Evolutionary conservation across 2,113 vertebrate species (phyloP).

Genomic region (Colistium nudipinnis): DNA sequence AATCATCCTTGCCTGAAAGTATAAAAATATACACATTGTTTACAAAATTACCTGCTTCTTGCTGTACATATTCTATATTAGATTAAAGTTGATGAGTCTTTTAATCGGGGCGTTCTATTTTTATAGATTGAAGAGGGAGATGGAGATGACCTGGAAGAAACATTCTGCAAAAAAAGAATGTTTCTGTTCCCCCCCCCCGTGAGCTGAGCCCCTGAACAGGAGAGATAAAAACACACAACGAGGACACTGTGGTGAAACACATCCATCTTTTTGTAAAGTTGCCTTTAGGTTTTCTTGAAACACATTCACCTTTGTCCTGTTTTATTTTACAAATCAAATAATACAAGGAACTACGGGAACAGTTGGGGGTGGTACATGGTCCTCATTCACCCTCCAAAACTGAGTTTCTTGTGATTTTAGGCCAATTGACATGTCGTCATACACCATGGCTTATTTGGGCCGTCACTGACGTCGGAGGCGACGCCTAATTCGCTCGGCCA

Average conservation of each 20-base stretch:
- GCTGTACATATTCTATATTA: slow-evolving; percentile 59
- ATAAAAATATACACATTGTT: slow-evolving; percentile 80
- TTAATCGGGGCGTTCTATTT: background rate
- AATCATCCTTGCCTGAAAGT: slow-evolving; percentile 34
- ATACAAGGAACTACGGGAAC: slow-evolving; percentile 53
- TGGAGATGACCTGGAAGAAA: slow-evolving; percentile 32
- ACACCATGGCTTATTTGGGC: slow-evolving; percentile 7
- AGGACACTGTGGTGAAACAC: slow-evolving; percentile 45
- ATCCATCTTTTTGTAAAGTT: slow-evolving; percentile 61
- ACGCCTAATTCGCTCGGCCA: background rate
- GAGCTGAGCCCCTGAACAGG: slow-evolving; percentile 11
- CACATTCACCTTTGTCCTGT: slow-evolving; percentile 63
- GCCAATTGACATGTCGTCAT: slow-evolving; percentile 4
- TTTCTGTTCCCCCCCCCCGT: background rate
- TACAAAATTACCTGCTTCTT: slow-evolving; percentile 69
- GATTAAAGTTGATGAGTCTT: slow-evolving; percentile 1
- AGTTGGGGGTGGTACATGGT: background rate
- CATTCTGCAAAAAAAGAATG: slow-evolving; percentile 36
- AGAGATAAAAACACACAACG: background rate
- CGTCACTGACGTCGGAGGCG: slow-evolving; percentile 2
- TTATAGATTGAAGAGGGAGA: background rate
- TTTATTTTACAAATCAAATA: slow-evolving; percentile 68
- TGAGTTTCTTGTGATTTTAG: slow-evolving; percentile 37
- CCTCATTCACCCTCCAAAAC: slow-evolving; percentile 35
- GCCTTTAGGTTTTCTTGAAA: slow-evolving; percentile 25